Base-by-base conservation (phyloP, 92 coral and sea anemone species). In the Scolanthus callimorphus region DNA sequence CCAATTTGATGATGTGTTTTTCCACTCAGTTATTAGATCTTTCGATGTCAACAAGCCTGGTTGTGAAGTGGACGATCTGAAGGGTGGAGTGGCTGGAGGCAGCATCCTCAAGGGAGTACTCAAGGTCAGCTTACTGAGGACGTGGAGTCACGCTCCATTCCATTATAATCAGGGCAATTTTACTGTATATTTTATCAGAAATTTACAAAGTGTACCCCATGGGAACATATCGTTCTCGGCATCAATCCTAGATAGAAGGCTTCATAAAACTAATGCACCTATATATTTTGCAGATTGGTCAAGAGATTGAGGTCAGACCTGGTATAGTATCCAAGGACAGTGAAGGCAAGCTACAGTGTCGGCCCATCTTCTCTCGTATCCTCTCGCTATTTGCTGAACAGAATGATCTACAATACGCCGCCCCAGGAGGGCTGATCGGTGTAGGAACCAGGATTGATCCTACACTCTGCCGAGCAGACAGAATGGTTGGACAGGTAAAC, bases 361-460 rank as follows among this genome's bases (percentile, higher is more conserved):
- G 96, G 48, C 96, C 98, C 0, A 92, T 92, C 58, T 88, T 67
- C 55, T 92, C 98, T 4, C 78, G 91, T 20, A 92, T 92, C 45
- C 87, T 92, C 0, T 88, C 98, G 11, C 82, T 92, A 55, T 92
- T 92, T 81, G 98, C 98, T 28, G 98, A 92, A 65, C 98, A 92
- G 63, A 92, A 92, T 67, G 98, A 92, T 56, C 85, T 92, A 20
- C 96, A 92, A 53, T 92, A 80, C 64, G 98, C 98, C 11, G 98
- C 70, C 0, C 98, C 98, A 13, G 98, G 98, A 0, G 98, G 98
- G 3, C 85, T 92, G 2, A 92, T 92, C 20, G 98, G 98, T 62
- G 98, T 92, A 50, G 98, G 98, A 11, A 92, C 98, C 54, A 92
- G 86, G 79, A 92, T 92, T 73, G 98, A 92, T 49, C 98, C 98